Evolutionary conservation across 2,888 invertebrate species (phyloP), one percentile per base, ranked within the genome.

Genomic region (Nymphalis c-album): DNA sequence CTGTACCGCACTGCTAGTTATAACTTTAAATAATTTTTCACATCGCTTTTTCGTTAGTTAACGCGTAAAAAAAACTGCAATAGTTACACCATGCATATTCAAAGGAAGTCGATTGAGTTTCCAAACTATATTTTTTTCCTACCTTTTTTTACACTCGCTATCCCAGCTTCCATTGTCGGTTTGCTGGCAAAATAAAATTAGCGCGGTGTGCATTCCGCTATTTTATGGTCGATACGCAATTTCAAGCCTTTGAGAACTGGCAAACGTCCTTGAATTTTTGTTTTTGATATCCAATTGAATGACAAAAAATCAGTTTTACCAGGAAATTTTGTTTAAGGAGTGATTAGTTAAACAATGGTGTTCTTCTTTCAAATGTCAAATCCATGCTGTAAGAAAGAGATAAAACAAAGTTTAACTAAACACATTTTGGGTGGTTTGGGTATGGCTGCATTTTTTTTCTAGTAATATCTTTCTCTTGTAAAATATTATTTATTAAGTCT

Each of bases 81-180:
- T 67, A 63, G 71, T 69, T 67, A 71, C 72, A 67, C 50, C 64
- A 71, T 72, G 63, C 72, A 72, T 72, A 72, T 72, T 72, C 72
- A 72, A 72, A 69, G 71, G 69, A 69, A 69, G 55, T 61, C 72
- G 62, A 72, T 72, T 69, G 72, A 71, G 72, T 72, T 72, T 61
- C 61, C 46, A 67, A 71, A 72, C 68, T 63, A 51, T 51, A 51
- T 51, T 62, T 70, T 72, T 72, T 70, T 67, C 60, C 53, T 67
- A 58, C 35, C 35, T 60, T 71, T 72, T 71, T 72, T 71, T 50
- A 60, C 60, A 67, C 61, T 67, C 66, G 64, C 67, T 71, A 71
- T 65, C 67, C 63, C 55, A 67, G 72, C 67, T 71, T 60, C 69
- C 63, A 67, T 63, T 71, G 72, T 71, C 71, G 60, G 71, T 72